Evolutionary conservation across 2,113 vertebrate genomes (phyloP).

Genomic region (Pseudolaguvia tuberculata): DNA sequence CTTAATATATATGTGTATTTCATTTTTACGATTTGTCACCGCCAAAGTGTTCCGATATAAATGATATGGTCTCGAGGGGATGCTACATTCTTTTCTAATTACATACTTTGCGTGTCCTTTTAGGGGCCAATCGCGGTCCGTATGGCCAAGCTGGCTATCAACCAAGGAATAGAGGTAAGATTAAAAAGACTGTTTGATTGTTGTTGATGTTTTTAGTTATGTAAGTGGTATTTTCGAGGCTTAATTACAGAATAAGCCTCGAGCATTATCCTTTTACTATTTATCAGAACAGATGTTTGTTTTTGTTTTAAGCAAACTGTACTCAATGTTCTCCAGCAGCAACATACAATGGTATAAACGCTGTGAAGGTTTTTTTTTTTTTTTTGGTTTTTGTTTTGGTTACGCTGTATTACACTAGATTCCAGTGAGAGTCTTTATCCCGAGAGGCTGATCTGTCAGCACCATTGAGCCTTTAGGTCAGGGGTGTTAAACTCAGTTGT

Average conservation of each 20-base stretch:
- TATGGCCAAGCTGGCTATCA: slow-evolving; percentile 95
- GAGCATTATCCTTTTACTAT: neutral
- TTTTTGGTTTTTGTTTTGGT: neutral
- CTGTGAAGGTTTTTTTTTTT: too few relatives aligned
- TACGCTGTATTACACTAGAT: slow-evolving; percentile 9
- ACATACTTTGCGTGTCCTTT: slow-evolving; percentile 26
- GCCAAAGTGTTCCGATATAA: neutral
- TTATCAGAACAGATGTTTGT: neutral
- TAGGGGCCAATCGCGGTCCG: slow-evolving; percentile 94
- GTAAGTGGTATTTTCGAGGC: too few relatives aligned
- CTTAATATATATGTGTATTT: neutral
- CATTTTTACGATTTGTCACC: neutral
- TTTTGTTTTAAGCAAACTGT: neutral
- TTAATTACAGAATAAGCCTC: slow-evolving; percentile 1
- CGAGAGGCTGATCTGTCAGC: slow-evolving; percentile 26
- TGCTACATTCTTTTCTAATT: neutral
- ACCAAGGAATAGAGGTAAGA: slow-evolving; percentile 94
- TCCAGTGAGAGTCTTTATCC: slow-evolving; percentile 37
- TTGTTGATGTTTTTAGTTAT: neutral
- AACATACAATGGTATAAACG: slow-evolving; percentile 9
- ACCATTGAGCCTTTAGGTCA: neutral
- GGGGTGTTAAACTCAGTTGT: too few relatives aligned
- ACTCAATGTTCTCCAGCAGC: neutral
- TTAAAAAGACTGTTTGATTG: neutral
- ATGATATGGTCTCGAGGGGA: slow-evolving; percentile 1